Conservation (phyloP, 2,797 vertebrate genomes). For the Manis javanica region DNA sequence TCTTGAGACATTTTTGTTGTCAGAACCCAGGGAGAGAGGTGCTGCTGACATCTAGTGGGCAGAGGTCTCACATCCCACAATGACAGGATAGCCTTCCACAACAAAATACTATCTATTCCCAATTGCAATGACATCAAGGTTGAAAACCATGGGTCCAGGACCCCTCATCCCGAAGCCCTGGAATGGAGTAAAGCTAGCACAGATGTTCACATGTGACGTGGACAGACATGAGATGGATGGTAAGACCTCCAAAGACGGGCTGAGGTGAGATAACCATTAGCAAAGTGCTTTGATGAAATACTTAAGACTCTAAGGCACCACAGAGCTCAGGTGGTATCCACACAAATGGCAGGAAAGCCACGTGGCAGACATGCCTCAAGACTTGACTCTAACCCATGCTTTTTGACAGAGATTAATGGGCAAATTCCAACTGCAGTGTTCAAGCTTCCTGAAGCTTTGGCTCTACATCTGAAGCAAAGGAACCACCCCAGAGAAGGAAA, state of each 20-base stretch:
- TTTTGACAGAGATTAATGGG: not conserved
- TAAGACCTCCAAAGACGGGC: not conserved
- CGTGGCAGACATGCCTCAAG: not conserved
- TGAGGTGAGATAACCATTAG: not conserved
- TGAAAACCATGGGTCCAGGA: not conserved
- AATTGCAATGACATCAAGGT: not conserved
- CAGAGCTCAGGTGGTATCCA: not conserved
- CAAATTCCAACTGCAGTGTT: not conserved
- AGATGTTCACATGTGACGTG: not conserved
- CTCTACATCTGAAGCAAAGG: not conserved
- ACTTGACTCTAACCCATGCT: not conserved
- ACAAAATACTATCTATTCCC: not conserved
- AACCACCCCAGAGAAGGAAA: not conserved
- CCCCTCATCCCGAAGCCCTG: not conserved
- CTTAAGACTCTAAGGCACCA: not conserved
- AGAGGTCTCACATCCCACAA: not conserved
- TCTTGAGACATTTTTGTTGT: not conserved
- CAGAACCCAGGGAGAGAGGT: not conserved
- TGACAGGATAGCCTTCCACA: not conserved
- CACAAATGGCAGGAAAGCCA: not conserved
- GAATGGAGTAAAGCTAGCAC: not conserved
- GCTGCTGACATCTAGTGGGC: not conserved
- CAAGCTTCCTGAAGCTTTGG: conserved; percentile 35
- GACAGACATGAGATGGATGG: not conserved
- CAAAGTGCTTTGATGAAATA: not conserved